Conservation (phyloP, 2,113 vertebrate species). For the Vombatus ursinus region DNA sequence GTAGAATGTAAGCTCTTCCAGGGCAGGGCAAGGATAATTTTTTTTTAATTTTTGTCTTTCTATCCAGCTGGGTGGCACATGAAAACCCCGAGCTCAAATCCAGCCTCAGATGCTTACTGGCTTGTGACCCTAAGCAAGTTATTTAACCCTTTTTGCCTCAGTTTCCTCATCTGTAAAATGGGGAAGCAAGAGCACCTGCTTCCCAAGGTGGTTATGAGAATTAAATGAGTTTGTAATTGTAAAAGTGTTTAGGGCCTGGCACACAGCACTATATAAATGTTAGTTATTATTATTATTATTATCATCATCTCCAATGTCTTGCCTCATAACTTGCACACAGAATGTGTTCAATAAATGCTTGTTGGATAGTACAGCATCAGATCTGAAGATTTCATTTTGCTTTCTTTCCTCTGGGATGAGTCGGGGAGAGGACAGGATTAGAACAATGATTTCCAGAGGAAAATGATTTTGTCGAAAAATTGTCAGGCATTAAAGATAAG, state of each 20-base stretch:
- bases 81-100: not conserved
- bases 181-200: not conserved
- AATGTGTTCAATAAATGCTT: not conserved
- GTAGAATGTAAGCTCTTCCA: not conserved
- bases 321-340: not conserved
- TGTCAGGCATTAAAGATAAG: not conserved
- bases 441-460: not conserved
- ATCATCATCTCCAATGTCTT: not conserved
- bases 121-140: not conserved
- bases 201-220: not conserved
- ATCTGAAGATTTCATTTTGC: not conserved
- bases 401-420: not conserved
- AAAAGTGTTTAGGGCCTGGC: not conserved
- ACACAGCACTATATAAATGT: not conserved
- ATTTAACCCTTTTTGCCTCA: not conserved
- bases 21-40: not conserved
- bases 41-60: not conserved
- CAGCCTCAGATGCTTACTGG: not conserved
- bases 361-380: not conserved
- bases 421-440: not conserved
- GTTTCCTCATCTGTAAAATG: constrained; percentile 11
- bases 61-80: not conserved
- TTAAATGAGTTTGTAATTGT: not conserved
- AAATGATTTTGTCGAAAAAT: constrained; percentile 11
- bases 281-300: not conserved